Evolutionary conservation across 2,797 vertebrate genomes (phyloP).

Genomic region (Etheostoma nigrum): DNA sequence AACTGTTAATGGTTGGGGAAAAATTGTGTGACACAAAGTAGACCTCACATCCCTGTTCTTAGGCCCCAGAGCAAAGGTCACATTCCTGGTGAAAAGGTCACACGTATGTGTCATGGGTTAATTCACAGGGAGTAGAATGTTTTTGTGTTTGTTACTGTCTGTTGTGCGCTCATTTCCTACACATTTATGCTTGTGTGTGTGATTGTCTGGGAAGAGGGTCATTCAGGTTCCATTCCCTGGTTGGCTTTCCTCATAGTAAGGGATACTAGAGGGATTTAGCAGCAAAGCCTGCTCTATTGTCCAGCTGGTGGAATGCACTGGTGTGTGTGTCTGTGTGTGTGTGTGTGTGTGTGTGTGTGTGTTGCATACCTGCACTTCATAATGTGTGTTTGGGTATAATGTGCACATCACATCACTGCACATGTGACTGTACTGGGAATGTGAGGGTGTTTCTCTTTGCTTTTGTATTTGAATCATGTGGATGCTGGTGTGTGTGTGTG

Average conservation of each 20-base stretch:
- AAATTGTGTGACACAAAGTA: conserved; percentile 21
- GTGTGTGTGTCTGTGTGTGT: conserved; percentile 33
- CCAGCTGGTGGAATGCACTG: conserved; percentile 79
- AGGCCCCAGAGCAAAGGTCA: conserved; percentile 61
- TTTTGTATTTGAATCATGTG: conserved; percentile 15
- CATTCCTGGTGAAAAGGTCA: conserved; percentile 68
- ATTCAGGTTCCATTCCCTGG: conserved; percentile 74
- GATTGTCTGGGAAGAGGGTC: conserved; percentile 68
- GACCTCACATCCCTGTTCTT: conserved; percentile 23
- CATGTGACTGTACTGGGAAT: conserved; percentile 28
- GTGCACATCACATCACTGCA: conserved; percentile 45
- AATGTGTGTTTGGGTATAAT: conserved; percentile 39
- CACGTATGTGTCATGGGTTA: conserved; percentile 60
- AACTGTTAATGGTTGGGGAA: conserved; percentile 44
- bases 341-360: conserved; percentile 41
- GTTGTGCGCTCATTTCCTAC: conserved; percentile 56
- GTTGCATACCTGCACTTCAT: conserved; percentile 63
- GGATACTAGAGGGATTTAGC: conserved; percentile 80
- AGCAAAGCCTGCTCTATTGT: conserved; percentile 82
- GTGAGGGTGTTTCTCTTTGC: conserved; percentile 29
- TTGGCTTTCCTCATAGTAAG: conserved; percentile 74
- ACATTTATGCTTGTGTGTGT: conserved; percentile 37
- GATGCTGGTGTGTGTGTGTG: neutral
- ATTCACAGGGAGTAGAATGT: conserved; percentile 36
- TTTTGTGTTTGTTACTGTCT: conserved; percentile 53